These are phyloP conservation scores for Phalanger gymnotis DNA, from an alignment of 2,797 vertebrate species.

Conservation along the genomic window DNA sequence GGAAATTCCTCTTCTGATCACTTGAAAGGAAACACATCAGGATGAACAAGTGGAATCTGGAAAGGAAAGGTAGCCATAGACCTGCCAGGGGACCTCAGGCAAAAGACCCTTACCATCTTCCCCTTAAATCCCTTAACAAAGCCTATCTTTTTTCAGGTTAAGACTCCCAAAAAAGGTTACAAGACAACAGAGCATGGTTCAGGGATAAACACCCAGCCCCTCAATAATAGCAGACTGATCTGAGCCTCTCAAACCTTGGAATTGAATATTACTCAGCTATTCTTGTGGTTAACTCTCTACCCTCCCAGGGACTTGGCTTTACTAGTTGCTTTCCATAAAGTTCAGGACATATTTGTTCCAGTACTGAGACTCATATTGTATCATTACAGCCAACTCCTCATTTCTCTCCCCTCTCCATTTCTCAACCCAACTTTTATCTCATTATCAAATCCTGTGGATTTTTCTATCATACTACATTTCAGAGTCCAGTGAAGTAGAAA, in stretches of 20 bases:
- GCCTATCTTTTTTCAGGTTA: not conserved
- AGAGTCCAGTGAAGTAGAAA: not conserved
- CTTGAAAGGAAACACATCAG: slow-evolving; percentile 11
- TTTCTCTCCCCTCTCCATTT: not conserved
- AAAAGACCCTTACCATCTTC: not conserved
- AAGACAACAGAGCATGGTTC: not conserved
- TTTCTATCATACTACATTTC: not conserved
- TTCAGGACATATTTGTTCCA: not conserved
- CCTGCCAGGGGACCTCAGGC: not conserved
- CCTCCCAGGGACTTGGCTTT: not conserved
- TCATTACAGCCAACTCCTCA: not conserved
- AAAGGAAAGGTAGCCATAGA: not conserved
- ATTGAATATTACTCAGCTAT: not conserved
- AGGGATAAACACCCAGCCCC: not conserved
- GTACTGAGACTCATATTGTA: not conserved
- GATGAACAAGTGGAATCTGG: not conserved
- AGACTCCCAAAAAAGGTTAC: not conserved
- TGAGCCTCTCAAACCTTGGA: not conserved
- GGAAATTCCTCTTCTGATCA: not conserved
- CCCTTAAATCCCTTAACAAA: not conserved
- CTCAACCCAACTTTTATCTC: not conserved
- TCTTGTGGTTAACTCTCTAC: not conserved
- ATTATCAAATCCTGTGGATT: not conserved
- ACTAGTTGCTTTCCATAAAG: not conserved
- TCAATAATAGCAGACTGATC: not conserved